Conservation (phyloP, 2,888 invertebrate genomes). For the Bombyx huttoni region DNA sequence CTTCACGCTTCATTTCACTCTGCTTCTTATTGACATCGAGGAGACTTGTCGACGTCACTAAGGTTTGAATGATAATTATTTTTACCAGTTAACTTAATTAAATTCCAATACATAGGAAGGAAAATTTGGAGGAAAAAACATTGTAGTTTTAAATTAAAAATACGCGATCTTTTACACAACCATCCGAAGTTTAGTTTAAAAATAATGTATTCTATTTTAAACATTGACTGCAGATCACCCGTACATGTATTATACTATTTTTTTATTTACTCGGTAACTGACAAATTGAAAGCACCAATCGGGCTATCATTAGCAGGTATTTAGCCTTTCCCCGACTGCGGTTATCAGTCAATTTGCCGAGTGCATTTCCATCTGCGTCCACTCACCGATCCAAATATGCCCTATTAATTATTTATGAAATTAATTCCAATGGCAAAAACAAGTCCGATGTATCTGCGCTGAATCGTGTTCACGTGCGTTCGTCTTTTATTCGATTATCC, state of each 20-base stretch:
- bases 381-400: slow-evolving; percentile 49
- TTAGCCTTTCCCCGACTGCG: slow-evolving; percentile 66
- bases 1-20: too few species aligned
- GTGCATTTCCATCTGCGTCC: slow-evolving; percentile 60
- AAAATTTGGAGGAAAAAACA: too few species aligned
- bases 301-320: slow-evolving; percentile 64
- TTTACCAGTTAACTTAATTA: too few species aligned
- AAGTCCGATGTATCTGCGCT: slow-evolving; percentile 29
- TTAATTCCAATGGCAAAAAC: slow-evolving; percentile 57
- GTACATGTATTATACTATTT: slow-evolving; percentile 1
- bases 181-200: too few species aligned
- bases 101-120: too few species aligned
- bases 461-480: slow-evolving; percentile 21
- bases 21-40: too few species aligned
- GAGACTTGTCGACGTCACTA: too few species aligned
- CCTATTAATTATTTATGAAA: slow-evolving; percentile 66
- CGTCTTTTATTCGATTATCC: slow-evolving; percentile 48
- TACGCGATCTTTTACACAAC: background rate
- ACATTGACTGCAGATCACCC: too few species aligned
- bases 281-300: slow-evolving; percentile 40
- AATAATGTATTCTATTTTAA: too few species aligned
- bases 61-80: too few species aligned
- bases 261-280: slow-evolving; percentile 7
- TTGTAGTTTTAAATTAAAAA: slow-evolving; percentile 10
- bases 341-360: slow-evolving; percentile 68